These are phyloP conservation scores for Lasioglossum morio DNA, from an alignment of 2,888 invertebrate species.

Conservation along the genomic window DNA sequence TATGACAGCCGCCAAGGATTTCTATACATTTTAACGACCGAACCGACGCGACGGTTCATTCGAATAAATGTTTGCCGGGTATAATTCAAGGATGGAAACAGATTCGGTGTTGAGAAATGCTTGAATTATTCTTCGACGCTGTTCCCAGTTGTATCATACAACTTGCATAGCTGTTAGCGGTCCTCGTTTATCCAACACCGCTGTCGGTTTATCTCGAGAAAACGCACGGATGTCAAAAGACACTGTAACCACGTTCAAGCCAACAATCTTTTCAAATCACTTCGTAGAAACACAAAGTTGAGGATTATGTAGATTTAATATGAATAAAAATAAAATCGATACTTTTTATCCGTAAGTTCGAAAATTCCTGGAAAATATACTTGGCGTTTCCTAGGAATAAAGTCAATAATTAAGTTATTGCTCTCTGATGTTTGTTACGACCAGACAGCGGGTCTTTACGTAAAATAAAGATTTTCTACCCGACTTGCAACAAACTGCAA, in stretches of 20 bases:
- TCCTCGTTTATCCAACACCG: neutral
- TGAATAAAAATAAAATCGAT: neutral
- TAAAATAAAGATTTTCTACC: too few species aligned
- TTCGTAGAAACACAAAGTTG: too few species aligned
- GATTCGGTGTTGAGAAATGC: neutral
- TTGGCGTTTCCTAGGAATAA: too few species aligned
- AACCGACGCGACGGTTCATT: conserved; percentile 53
- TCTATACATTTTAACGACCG: conserved; percentile 68
- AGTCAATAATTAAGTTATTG: neutral
- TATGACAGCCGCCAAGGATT: conserved; percentile 46
- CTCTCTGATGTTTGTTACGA: too few species aligned
- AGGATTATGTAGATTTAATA: too few species aligned
- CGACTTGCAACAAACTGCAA: too few species aligned
- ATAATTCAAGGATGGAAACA: conserved; percentile 53
- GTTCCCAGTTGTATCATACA: neutral
- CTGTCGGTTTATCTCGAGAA: neutral
- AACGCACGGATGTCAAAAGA: neutral
- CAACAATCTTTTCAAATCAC: neutral
- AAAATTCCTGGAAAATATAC: neutral
- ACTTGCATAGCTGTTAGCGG: neutral
- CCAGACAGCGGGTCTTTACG: too few species aligned
- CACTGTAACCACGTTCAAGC: neutral
- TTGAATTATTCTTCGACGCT: neutral
- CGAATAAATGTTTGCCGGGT: conserved; percentile 58
- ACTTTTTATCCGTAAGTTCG: neutral